phyloP scores from a whole-genome alignment of 2,888 invertebrate species.

The Linnaemya vulpina region DNA sequence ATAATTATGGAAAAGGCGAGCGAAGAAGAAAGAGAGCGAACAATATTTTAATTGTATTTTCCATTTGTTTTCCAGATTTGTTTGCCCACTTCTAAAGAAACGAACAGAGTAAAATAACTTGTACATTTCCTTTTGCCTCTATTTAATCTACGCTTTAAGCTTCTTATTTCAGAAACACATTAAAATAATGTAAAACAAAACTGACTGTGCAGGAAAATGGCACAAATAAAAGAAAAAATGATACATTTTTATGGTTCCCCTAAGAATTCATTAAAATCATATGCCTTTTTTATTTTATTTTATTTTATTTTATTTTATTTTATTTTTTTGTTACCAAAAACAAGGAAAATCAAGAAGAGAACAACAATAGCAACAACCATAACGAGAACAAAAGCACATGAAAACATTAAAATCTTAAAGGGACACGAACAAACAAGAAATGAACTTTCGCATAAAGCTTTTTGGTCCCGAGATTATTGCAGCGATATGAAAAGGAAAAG shows the following conservation, averaged over 20 bases:
- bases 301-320: too few relatives aligned
- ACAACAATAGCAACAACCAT: background rate
- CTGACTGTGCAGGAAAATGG: background rate
- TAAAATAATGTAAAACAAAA: constrained; percentile 34
- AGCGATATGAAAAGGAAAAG: background rate
- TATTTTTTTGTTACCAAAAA: too few relatives aligned
- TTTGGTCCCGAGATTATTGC: background rate
- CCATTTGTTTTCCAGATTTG: background rate
- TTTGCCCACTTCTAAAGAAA: background rate
- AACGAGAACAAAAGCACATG: background rate
- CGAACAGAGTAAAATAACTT: background rate
- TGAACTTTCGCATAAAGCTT: background rate
- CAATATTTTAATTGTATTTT: background rate
- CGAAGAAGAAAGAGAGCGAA: background rate
- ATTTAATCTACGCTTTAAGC: constrained; percentile 5
- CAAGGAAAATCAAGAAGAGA: too few relatives aligned
- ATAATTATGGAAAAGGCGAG: constrained; percentile 42
- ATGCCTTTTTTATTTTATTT: constrained; percentile 23
- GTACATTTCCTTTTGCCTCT: constrained; percentile 20
- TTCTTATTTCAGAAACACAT: constrained; percentile 23
- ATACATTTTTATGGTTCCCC: constrained; percentile 35
- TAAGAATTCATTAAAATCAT: constrained; percentile 52
- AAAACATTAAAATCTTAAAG: background rate
- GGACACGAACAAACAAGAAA: constrained; percentile 4
- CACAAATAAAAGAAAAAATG: constrained; percentile 26